Evolutionary conservation across 2,888 invertebrate species (phyloP), one percentile per base, ranked within the genome.

Genomic region (Patella depressa): DNA sequence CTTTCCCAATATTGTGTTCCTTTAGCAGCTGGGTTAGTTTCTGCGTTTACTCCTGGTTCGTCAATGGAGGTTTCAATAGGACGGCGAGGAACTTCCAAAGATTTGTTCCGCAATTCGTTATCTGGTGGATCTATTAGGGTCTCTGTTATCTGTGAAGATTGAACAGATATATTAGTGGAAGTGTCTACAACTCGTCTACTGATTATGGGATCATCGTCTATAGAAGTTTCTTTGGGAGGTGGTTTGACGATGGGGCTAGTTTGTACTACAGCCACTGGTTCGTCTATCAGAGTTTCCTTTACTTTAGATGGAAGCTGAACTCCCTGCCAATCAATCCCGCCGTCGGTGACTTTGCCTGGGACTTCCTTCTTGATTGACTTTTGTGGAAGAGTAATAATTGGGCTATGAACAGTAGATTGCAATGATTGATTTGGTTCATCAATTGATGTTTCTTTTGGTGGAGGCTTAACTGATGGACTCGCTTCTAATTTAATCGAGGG

Each of bases 11-110:
- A 11, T 29, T n/a, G 34, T 19, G 15, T 53, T 17, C 54, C 70
- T 59, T 53, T 73, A 53, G 73, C 73, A 59, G 70, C 24, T 19
- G 54, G 71, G n/a, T 29, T 45, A 71, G 24, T 45, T 45, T 45
- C 45, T 1, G 9, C 9, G 45, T 24, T 24, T 24, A 57, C 74
- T n/a, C 45, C 69, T 19, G 69, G n/a, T 17, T 78, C 74, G 57
- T 78, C 80, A 53, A 78, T 78, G 7, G 71, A 71, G 5, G 80
- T 78, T 76, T 80, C 79, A 24, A 45, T 45, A 45, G 45, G 45
- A 45, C 45, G 45, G 0, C 45, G 45, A 45, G 7, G 45, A 45
- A 9, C 45, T 45, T 45, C 45, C 45, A 9, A 45, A 45, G 24
- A 17, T 45, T 12, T 11, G 19, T 53, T 65, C 3, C 0, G 11